Evolutionary conservation across 2,888 invertebrate genomes (phyloP).

Genomic region (Hypsopygia costalis): DNA sequence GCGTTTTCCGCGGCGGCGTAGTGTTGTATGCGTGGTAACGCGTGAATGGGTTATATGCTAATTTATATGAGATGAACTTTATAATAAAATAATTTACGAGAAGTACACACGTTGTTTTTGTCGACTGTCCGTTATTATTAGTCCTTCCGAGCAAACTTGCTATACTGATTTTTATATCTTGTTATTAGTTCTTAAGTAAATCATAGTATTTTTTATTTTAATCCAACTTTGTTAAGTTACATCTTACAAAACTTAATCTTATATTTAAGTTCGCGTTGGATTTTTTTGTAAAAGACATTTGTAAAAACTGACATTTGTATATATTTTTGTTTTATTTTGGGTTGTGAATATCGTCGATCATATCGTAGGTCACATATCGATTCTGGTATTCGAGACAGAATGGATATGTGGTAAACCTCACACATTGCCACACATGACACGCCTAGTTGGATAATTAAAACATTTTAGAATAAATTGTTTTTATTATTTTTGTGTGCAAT

Average conservation of each 20-base stretch:
- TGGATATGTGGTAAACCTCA: conserved; percentile 32
- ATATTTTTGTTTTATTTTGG: conserved; percentile 25
- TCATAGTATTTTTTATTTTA: no score
- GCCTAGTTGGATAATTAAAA: conserved; percentile 38
- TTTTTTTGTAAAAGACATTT: conserved; percentile 29
- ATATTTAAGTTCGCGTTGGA: conserved; percentile 41
- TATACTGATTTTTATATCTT: conserved; percentile 10
- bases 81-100: conserved; percentile 76
- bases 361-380: conserved; percentile 26
- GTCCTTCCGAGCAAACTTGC: conserved; percentile 1
- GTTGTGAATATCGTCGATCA: conserved; percentile 35
- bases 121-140: conserved; percentile 15
- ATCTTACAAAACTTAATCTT: conserved; percentile 40
- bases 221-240: conserved; percentile 41
- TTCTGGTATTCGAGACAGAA: conserved; percentile 28
- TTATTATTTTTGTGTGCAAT: conserved; percentile 26
- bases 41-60: conserved; percentile 76
- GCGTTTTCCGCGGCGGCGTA: conserved; percentile 22
- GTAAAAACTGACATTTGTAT: no score
- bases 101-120: conserved; percentile 44
- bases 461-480: conserved; percentile 41
- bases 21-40: conserved; percentile 41
- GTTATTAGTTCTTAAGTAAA: conserved; percentile 29
- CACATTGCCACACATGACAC: conserved; percentile 36
- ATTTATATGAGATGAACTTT: conserved; percentile 78